Evolutionary conservation across 2,888 invertebrate species (phyloP), one percentile per base, ranked within the genome.

Genomic region (Morinoia aosen): DNA sequence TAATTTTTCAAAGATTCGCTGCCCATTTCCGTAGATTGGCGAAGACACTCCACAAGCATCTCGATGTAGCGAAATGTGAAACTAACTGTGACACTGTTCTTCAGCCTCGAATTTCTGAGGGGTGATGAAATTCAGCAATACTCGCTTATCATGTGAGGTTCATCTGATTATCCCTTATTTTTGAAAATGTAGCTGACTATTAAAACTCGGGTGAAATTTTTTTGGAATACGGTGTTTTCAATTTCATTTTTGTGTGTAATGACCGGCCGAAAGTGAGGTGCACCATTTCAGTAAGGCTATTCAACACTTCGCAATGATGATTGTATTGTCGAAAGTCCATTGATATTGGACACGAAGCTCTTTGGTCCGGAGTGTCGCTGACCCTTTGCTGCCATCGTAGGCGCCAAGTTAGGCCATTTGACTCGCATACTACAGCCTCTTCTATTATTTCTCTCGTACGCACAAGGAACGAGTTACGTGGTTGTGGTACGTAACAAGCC

Each of bases 401-500:
- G 90, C 39, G 16, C 33, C 93, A 93, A 93, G 93, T 57, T 93
- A 56, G 58, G 48, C 12, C 57, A 56, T 93, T 93, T 93, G 93
- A 93, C 56, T 14, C 25, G 12, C 93, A 57, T 93, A 93, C 93
- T 93, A 93, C 93, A 93, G 93, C 93, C 93, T 93, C 57, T 93
- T 93, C 57, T 57, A 33, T 93, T 93, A 93, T 93, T 93, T 57
- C 93, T 93, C 93, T 93, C 57, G 93, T 93, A 93, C 93, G 56
- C 93, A 48, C 93, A 93, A 93, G 93, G 93, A 93, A 93, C 93
- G 93, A 93, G 93, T 93, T 93, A 56, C 57, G 93, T 93, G 57
- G 56, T 93, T 93, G 93, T 93, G 93, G 93, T 93, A 93, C 93
- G 93, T 93, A 93, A 93, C 93, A 57, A 33, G 93, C 93, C 93